These are phyloP conservation scores for Cydia pomonella DNA, from an alignment of 1,140 invertebrate genomes.

Conservation along the genomic window DNA sequence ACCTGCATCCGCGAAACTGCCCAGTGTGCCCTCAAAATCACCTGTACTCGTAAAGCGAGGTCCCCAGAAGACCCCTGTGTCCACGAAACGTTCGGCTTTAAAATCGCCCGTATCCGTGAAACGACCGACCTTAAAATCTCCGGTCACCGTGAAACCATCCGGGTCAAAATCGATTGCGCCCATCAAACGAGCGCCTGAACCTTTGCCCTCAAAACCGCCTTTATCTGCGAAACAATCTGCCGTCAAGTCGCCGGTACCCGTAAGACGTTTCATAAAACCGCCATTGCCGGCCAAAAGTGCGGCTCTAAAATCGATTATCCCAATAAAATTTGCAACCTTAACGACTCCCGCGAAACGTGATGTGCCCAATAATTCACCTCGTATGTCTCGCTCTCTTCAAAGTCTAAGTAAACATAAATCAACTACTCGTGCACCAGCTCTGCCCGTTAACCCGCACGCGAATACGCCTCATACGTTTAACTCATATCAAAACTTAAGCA, in stretches of 20 bases:
- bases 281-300: background rate
- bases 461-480: background rate
- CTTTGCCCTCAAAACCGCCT: background rate
- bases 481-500: background rate
- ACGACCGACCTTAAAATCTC: background rate
- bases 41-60: background rate
- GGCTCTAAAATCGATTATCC: background rate
- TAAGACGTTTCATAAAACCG: background rate
- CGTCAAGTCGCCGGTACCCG: background rate
- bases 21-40: background rate
- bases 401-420: background rate
- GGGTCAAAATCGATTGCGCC: background rate
- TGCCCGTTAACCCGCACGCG: background rate
- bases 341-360: background rate
- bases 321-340: background rate
- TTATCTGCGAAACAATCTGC: background rate
- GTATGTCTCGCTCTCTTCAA: background rate
- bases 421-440: background rate
- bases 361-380: background rate
- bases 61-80: background rate
- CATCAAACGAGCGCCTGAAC: background rate
- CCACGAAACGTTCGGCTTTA: background rate
- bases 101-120: background rate
- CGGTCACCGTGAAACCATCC: background rate
- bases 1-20: background rate